Evolutionary conservation across 2,888 invertebrate genomes (phyloP).

Genomic region (Cylloceria caligata): DNA sequence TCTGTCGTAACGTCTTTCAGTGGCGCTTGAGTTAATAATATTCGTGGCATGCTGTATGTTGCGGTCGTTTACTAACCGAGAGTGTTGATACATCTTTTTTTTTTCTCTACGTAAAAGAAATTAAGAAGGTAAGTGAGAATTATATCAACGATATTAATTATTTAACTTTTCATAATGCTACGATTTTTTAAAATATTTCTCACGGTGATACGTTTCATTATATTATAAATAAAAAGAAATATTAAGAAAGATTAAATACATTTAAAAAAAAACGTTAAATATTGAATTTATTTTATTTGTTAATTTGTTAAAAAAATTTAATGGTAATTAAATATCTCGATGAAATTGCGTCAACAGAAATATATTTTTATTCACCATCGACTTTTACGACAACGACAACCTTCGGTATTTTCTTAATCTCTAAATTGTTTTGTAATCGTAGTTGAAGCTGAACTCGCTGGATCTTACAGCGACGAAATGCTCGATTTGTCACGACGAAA

Average conservation of each 20-base stretch:
- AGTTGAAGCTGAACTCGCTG: constrained; percentile 73
- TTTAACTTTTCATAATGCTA: background rate
- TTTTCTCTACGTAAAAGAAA: background rate
- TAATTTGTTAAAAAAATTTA: too few relatives aligned
- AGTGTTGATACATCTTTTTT: background rate
- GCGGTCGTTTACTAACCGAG: constrained; percentile 68
- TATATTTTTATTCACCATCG: background rate
- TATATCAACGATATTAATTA: background rate
- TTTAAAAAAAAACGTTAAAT: too few relatives aligned
- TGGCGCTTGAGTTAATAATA: constrained; percentile 72
- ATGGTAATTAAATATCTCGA: background rate
- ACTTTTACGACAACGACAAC: background rate
- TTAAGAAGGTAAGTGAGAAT: constrained; percentile 60
- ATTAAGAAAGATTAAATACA: background rate
- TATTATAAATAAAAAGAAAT: background rate
- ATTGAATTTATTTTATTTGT: too few relatives aligned
- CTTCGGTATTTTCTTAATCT: background rate
- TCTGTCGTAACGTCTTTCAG: constrained; percentile 54
- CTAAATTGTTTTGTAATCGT: constrained; percentile 45
- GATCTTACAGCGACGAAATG: constrained; percentile 71
- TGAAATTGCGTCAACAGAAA: background rate
- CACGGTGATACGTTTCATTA: background rate
- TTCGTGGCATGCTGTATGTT: constrained; percentile 70
- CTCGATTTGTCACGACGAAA: constrained; percentile 84
- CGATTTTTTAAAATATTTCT: background rate